Evolutionary conservation across 1,140 invertebrate species (phyloP), one percentile per base, ranked within the genome.

Genomic region (Coenobita brevimanus): DNA sequence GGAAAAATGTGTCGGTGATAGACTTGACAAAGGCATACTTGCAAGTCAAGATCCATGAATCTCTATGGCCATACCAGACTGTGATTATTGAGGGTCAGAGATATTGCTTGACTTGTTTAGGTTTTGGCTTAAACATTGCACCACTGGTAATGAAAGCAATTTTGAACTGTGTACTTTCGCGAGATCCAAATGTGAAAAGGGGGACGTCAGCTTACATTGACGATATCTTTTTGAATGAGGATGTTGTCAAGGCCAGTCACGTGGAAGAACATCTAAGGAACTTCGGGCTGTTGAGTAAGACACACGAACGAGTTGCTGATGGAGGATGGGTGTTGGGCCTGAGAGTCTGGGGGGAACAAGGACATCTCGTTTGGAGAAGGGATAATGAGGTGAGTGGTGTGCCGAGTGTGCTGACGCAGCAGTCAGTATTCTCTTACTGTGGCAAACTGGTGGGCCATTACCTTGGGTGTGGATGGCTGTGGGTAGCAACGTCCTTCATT

Each of bases 11-110:
- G 24, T 54, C 78, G 21, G 43, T 80, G 10, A 17, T 82, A n/a
- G 80, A 82, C 54, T 67, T 82, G 50, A 24, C 62, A 10, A 75
- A 69, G 43, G 78, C 78, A 2, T 80, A 80, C n/a, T 38, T 79
- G 30, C 82, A 84, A 81, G 46, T 84, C 2, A n/a, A 33, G 21
- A 41, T 67, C 24, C 69, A 84, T 38, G 8, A 30, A 3, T 67
- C 69, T 46, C 38, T 84, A 15, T 84, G 82, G 67, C 83, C 6
- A 24, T 85, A 82, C 83, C 83, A 82, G 24, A 82, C 80, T 10
- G 57, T 69, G 13, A 24, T 82, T 38, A 24, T 82, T n/a, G 13
- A 57, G 10, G 54, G 80, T 24, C 62, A 33, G 80, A 24, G 80
- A 0, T 76, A 75, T 82, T 83, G 81, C 60, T 50, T 83, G 8